These are phyloP conservation scores for Upupa epops DNA, from an alignment of 2,113 vertebrate species.

Conservation along the genomic window DNA sequence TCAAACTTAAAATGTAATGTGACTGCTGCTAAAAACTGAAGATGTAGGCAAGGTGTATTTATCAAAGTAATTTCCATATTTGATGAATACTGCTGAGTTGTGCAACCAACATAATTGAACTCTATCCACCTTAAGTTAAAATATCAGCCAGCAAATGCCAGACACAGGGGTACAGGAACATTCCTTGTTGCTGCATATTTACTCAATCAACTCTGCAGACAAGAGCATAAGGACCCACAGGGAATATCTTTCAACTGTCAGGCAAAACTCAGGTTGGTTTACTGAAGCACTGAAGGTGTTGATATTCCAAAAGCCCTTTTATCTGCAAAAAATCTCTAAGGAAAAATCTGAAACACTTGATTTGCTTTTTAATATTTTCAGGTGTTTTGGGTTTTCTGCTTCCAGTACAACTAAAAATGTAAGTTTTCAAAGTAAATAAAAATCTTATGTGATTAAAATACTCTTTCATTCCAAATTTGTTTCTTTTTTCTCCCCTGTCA, in stretches of 20 bases:
- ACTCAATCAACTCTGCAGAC: background rate
- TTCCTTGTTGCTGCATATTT: slow-evolving; percentile 28
- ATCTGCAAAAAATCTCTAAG: background rate
- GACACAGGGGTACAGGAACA: background rate
- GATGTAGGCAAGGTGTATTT: slow-evolving; percentile 6
- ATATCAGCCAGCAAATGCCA: slow-evolving; percentile 4
- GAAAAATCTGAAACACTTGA: background rate
- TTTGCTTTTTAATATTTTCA: background rate
- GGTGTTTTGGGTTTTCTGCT: background rate
- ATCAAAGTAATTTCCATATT: slow-evolving; percentile 27
- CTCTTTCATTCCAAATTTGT: background rate
- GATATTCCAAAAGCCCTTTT: background rate
- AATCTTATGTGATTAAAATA: background rate
- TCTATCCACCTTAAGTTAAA: slow-evolving; percentile 20
- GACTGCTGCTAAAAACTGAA: background rate
- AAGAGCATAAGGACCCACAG: slow-evolving; percentile 19
- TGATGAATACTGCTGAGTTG: slow-evolving; percentile 2
- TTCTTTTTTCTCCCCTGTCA: background rate
- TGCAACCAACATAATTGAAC: background rate
- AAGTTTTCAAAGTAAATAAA: background rate
- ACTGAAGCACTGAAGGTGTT: background rate
- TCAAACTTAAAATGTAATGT: background rate
- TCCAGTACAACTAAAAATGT: background rate
- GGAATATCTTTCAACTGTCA: slow-evolving; percentile 41
- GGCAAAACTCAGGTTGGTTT: background rate